Conservation (phyloP, 2,113 vertebrate species). For the Manacus vitellinus region DNA sequence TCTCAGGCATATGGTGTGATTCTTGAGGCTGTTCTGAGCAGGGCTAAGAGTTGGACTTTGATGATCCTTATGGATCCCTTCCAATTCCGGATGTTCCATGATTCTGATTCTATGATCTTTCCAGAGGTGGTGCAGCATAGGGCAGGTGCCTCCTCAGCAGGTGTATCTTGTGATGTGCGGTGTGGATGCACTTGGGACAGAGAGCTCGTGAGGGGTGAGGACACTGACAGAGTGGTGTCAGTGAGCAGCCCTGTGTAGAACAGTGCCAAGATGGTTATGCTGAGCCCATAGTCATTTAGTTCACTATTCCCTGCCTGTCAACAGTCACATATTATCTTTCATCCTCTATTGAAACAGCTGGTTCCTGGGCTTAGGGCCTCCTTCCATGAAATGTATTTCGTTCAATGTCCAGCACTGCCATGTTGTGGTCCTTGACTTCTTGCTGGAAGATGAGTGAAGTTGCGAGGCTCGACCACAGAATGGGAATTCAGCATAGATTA, state of each 20-base stretch:
- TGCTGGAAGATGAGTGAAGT: not conserved
- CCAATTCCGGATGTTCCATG: not conserved
- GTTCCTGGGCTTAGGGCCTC: not conserved
- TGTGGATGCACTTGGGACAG: not conserved
- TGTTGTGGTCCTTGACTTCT: not conserved
- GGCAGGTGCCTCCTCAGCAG: not conserved
- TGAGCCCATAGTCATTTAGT: not conserved
- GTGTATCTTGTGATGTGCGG: not conserved
- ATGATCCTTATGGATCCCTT: not conserved
- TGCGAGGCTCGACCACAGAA: not conserved
- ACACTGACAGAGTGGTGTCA: not conserved
- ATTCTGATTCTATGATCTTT: not conserved
- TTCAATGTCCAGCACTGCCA: not conserved
- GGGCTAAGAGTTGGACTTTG: not conserved
- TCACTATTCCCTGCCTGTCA: not conserved
- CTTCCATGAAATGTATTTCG: not conserved
- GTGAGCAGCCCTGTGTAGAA: not conserved
- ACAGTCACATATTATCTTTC: not conserved
- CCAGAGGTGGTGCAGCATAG: not conserved
- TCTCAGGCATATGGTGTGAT: not conserved
- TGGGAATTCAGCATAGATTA: not conserved
- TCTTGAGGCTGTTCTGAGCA: not conserved
- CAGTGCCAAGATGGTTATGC: accelerated
- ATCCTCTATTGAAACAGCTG: not conserved
- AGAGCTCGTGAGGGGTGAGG: not conserved